These are phyloP conservation scores for Seriola dumerili DNA, from an alignment of 2,113 vertebrate genomes.

Conservation along the genomic window DNA sequence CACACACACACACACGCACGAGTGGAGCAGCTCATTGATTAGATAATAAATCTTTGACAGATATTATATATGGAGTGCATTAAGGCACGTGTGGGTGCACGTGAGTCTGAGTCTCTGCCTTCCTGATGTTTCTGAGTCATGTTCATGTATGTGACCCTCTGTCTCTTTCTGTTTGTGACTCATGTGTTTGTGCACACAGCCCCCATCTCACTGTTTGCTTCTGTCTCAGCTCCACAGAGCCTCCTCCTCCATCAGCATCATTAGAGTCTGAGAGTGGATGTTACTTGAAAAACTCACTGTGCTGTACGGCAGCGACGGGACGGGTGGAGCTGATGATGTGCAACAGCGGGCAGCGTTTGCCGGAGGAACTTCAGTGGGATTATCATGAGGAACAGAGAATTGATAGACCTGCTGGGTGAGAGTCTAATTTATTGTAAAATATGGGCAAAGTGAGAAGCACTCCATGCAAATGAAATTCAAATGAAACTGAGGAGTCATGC, in stretches of 20 bases:
- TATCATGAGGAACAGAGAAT: not conserved
- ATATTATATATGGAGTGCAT: not conserved
- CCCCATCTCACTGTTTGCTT: not conserved
- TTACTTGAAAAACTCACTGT: not conserved
- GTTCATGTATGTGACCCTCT: constrained; percentile 10
- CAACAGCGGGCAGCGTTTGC: not conserved
- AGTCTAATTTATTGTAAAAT: constrained; percentile 45
- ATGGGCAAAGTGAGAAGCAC: not conserved
- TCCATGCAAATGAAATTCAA: not conserved
- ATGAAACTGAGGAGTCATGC: not conserved
- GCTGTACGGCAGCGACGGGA: not conserved
- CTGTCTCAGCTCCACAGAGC: constrained; percentile 79
- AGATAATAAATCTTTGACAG: not conserved
- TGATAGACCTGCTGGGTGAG: not conserved
- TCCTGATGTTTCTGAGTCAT: constrained; percentile 13
- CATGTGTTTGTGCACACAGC: not conserved
- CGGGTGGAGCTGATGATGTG: not conserved
- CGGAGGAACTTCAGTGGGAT: not conserved
- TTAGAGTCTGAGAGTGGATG: constrained; percentile 75
- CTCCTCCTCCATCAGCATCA: constrained; percentile 85
- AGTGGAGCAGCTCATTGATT: not conserved
- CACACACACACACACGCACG: not conserved
- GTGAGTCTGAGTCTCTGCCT: not conserved
- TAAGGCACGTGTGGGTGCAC: constrained; percentile 4
- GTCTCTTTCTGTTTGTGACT: constrained; percentile 6